A percentile compares a stretch with the other conserved stretches of the same genome.
These are phyloP conservation scores for Misgurnus anguillicaudatus DNA, from an alignment of 2,113 vertebrate species.

Conservation along the genomic window DNA sequence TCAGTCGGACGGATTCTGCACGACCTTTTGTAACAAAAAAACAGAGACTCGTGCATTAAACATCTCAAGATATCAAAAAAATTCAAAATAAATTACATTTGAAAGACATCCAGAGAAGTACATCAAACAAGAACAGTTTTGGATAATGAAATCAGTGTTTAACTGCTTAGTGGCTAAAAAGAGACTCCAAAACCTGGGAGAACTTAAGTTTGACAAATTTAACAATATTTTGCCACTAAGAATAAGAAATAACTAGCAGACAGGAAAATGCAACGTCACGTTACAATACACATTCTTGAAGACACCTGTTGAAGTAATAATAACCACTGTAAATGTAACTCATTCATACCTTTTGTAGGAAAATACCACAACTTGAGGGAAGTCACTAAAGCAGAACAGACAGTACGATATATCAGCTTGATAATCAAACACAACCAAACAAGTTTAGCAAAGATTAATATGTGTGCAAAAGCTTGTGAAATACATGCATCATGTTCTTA, in stretches of 20 bases:
- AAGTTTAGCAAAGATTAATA: background rate
- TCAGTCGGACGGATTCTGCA: background rate
- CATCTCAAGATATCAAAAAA: too few relatives aligned
- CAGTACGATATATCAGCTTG: background rate
- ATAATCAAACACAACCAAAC: background rate
- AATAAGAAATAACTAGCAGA: too few relatives aligned
- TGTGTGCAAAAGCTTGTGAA: background rate
- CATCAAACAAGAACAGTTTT: too few relatives aligned
- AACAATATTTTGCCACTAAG: too few relatives aligned
- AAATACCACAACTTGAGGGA: conserved; percentile 1
- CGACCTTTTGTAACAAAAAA: background rate
- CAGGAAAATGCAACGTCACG: background rate
- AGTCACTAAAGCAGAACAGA: background rate
- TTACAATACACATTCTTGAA: background rate
- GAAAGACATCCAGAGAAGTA: too few relatives aligned
- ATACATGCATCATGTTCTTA: background rate
- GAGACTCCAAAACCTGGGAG: too few relatives aligned
- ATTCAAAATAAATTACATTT: too few relatives aligned
- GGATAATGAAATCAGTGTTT: too few relatives aligned
- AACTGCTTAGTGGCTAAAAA: too few relatives aligned
- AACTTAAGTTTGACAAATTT: too few relatives aligned
- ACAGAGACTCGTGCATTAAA: background rate
- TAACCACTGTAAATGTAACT: background rate
- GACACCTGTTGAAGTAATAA: background rate
- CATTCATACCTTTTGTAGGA: background rate